Evolutionary conservation across 2,888 invertebrate genomes (phyloP).

Genomic region (Synanthedon tipuliformis): DNA sequence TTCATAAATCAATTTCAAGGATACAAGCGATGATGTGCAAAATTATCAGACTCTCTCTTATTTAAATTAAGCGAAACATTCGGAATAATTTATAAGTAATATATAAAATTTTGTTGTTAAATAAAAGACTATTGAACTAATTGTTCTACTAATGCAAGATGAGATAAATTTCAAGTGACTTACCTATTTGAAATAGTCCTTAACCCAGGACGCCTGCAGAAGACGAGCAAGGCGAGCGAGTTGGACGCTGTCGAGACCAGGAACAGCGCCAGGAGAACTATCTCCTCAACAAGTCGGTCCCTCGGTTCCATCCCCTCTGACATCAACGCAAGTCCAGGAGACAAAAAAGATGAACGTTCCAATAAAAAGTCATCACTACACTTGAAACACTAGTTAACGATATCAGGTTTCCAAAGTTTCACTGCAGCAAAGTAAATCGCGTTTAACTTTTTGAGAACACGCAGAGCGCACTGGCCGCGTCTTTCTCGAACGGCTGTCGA

Average conservation of each 20-base stretch:
- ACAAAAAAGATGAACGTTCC: slow-evolving; percentile 46
- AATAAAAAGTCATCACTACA: slow-evolving; percentile 61
- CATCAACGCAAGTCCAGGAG: slow-evolving; percentile 62
- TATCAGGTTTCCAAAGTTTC: slow-evolving; percentile 30
- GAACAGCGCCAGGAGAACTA: slow-evolving; percentile 65
- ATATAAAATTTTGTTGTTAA: too few species aligned
- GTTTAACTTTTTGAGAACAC: slow-evolving; percentile 65
- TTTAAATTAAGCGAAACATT: neutral
- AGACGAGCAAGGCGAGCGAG: slow-evolving; percentile 78
- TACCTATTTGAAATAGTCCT: slow-evolving; percentile 85
- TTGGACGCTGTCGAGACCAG: slow-evolving; percentile 79
- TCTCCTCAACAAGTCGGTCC: slow-evolving; percentile 60
- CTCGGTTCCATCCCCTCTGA: slow-evolving; percentile 61
- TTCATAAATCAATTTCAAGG: slow-evolving; percentile 4
- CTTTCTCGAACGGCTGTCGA: slow-evolving; percentile 58
- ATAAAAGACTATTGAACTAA: neutral
- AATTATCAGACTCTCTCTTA: slow-evolving; percentile 2
- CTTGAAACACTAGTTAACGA: slow-evolving; percentile 50
- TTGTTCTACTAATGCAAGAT: neutral
- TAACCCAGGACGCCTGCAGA: slow-evolving; percentile 77
- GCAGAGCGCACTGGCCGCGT: slow-evolving; percentile 51
- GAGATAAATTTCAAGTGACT: slow-evolving; percentile 21
- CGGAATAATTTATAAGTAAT: too few species aligned
- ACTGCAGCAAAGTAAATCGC: slow-evolving; percentile 57
- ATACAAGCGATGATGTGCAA: slow-evolving; percentile 7